Evolutionary conservation across 2,888 invertebrate genomes (phyloP), one percentile per base, ranked within the genome.

Genomic region (Eudemis profundana): DNA sequence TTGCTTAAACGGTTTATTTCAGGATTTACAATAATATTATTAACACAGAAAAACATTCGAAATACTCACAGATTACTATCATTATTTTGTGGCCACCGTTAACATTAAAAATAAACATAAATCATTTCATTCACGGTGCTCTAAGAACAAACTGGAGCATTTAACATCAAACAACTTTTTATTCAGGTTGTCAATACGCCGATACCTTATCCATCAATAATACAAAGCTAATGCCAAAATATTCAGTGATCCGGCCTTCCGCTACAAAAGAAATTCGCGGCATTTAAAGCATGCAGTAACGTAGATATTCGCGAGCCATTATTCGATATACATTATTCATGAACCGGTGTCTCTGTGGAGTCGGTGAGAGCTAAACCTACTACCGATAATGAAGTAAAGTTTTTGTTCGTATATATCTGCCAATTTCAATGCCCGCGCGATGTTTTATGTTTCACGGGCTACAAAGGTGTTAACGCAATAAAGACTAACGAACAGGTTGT

Each of bases 311-410:
- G 80, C 78, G 76, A 77, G 81, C 81, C 46, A 46, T 46, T 46
- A 46, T 46, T 46, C 46, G 19, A 46, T 12, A 81, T 79, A 84
- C 85, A 84, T 88, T 90, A 89, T 85, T 83, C 86, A 78, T 78
- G 75, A 83, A 89, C 85, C 86, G 89, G 90, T 89, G 90, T 91
- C 90, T 91, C 90, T 89, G 90, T 89, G 89, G 86, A 78, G 74
- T 74, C 80, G 73, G 77, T 87, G 82, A 83, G 83, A 85, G 78
- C 77, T 80, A 83, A 80, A 81, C 83, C 83, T 78, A 83, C 83
- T 79, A 82, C 79, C 83, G 81, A 87, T 91, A 90, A 90, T 89
- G 87, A 90, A 89, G 85, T 77, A 68, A 76, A 74, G 72, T 86
- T 85, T 85, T 83, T 81, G 78, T 82, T 75, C 75, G 74, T 49